Conservation (phyloP, 2,888 invertebrate genomes). For the Poecilus cupreus region DNA sequence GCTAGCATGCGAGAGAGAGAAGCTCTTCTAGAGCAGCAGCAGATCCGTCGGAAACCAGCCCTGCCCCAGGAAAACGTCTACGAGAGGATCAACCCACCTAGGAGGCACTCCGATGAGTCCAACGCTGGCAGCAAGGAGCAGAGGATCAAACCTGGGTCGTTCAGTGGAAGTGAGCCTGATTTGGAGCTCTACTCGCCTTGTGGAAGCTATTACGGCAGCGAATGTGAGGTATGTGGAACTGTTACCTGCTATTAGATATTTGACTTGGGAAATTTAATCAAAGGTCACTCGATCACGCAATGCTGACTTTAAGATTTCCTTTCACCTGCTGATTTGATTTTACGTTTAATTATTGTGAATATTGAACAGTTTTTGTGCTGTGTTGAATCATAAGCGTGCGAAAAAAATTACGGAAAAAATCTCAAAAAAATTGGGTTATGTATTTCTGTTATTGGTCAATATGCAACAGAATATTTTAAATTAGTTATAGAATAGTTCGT, state of each 20-base stretch:
- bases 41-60: conserved; percentile 66
- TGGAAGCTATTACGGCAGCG: conserved; percentile 83
- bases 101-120: conserved; percentile 82
- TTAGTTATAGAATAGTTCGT: no score
- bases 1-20: conserved; percentile 90
- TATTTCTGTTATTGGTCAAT: no score
- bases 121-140: conserved; percentile 75
- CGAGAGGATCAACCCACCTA: conserved; percentile 77
- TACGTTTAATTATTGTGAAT: conserved; percentile 15
- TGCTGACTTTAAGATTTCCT: conserved; percentile 30
- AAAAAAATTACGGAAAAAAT: no score
- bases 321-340: conserved; percentile 37
- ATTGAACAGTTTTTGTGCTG: neutral
- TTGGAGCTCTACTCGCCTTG: conserved; percentile 87
- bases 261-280: conserved; percentile 18
- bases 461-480: no score
- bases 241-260: no score
- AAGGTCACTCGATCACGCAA: conserved; percentile 46
- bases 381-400: no score
- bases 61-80: conserved; percentile 64
- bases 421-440: no score
- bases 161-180: conserved; percentile 89
- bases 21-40: conserved; percentile 77
- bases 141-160: conserved; percentile 79
- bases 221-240: conserved; percentile 73